Conservation (phyloP, 2,113 vertebrate genomes). For the Beaufortia kweichowensis region DNA sequence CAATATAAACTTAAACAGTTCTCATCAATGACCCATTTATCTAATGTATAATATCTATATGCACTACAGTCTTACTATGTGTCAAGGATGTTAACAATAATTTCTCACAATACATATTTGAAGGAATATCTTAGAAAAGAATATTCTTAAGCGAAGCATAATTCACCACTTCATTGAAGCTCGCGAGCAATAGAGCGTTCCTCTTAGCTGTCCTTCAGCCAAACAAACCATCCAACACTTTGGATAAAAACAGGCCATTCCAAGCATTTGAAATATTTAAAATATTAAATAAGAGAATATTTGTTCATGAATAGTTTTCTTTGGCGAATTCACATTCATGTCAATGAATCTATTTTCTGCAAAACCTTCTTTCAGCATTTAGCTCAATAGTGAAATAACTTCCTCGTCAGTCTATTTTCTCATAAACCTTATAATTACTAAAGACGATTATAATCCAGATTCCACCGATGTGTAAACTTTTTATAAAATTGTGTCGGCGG, state of each 20-base stretch:
- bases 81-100: neutral
- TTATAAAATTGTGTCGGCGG: slow-evolving; percentile 62
- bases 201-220: neutral
- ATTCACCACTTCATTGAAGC: neutral
- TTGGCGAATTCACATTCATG: neutral
- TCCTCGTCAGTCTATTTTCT: slow-evolving; percentile 44
- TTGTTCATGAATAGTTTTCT: slow-evolving; percentile 13
- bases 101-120: neutral
- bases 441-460: slow-evolving; percentile 54
- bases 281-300: neutral
- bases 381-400: neutral
- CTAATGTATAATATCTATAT: neutral
- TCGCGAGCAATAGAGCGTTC: neutral
- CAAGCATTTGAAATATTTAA: neutral
- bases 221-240: slow-evolving; percentile 9
- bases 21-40: neutral
- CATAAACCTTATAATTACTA: slow-evolving; percentile 55
- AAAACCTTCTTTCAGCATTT: neutral
- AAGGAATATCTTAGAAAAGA: slow-evolving; percentile 2
- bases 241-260: slow-evolving; percentile 8
- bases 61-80: neutral
- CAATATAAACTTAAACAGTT: neutral
- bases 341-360: slow-evolving; percentile 8
- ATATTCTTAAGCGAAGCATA: neutral
- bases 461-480: slow-evolving; percentile 67